Evolutionary conservation across 2,888 invertebrate species (phyloP).

Genomic region (Lycophotia porphyrea): DNA sequence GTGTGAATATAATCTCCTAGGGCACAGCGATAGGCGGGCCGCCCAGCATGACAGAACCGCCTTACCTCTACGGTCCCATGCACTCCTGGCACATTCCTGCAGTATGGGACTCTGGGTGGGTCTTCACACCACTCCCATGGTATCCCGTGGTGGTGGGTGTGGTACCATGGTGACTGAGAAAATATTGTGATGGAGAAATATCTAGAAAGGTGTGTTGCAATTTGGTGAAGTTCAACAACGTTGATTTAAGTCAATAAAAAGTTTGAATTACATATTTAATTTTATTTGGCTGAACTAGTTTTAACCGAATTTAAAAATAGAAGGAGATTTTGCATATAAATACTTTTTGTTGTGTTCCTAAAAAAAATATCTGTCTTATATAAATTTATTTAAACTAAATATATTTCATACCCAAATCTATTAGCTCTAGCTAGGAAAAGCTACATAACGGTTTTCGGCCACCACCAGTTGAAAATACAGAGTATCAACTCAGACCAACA

Average conservation of each 20-base stretch:
- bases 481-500: too few relatives aligned
- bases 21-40: conserved; percentile 71
- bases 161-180: conserved; percentile 44
- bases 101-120: conserved; percentile 30
- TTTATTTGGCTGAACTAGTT: neutral
- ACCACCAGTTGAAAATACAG: too few relatives aligned
- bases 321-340: neutral
- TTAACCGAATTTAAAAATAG: neutral
- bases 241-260: neutral
- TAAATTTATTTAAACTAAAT: too few relatives aligned
- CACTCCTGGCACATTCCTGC: conserved; percentile 42
- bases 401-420: too few relatives aligned
- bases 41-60: conserved; percentile 75
- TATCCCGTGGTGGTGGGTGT: conserved; percentile 65
- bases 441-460: too few relatives aligned
- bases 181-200: conserved; percentile 21
- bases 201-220: conserved; percentile 9
- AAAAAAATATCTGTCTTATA: neutral
- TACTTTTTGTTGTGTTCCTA: too few relatives aligned
- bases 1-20: conserved; percentile 65
- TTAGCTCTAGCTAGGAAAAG: too few relatives aligned
- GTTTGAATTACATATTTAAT: neutral
- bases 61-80: conserved; percentile 55
- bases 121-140: conserved; percentile 50
- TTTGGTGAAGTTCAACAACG: neutral